phyloP scores from a whole-genome alignment of 2,113 vertebrate genomes.

The Takifugu flavidus region DNA sequence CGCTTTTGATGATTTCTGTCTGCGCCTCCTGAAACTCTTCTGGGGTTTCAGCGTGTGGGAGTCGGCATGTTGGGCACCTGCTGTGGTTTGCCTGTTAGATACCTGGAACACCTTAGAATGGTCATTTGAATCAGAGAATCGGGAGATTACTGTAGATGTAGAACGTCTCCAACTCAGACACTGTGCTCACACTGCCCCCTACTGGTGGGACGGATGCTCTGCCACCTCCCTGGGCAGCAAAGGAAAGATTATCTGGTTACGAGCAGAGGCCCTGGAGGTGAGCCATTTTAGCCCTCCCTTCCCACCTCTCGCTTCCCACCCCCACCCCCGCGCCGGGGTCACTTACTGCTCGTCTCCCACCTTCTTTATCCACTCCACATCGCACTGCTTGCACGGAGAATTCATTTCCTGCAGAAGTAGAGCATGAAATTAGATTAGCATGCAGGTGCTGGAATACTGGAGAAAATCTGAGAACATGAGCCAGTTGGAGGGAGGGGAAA shows the following conservation, averaged over 20 bases:
- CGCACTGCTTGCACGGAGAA: slow-evolving; percentile 86
- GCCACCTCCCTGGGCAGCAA: background rate
- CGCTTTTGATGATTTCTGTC: slow-evolving; percentile 37
- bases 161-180: background rate
- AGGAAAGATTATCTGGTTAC: too few species aligned
- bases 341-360: slow-evolving; percentile 98
- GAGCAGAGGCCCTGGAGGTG: too few species aligned
- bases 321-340: background rate
- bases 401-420: slow-evolving; percentile 81
- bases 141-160: background rate
- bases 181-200: slow-evolving; percentile 66
- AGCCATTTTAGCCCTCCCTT: background rate
- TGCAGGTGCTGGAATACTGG: slow-evolving; percentile 50
- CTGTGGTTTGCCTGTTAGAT: slow-evolving; percentile 25
- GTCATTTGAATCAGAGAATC: background rate
- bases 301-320: slow-evolving; percentile 2
- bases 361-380: slow-evolving; percentile 98
- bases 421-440: slow-evolving; percentile 65
- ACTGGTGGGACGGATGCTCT: slow-evolving; percentile 32
- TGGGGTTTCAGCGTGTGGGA: slow-evolving; percentile 61
- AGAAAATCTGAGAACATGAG: slow-evolving; percentile 40
- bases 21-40: slow-evolving; percentile 49
- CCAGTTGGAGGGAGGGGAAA: background rate
- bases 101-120: slow-evolving; percentile 18
- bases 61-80: slow-evolving; percentile 27